A percentile compares a stretch with the other conserved stretches of the same genome.
These are phyloP conservation scores for Chrysaora quinquecirrha DNA, from an alignment of 30 jellyfish, hydroid and myxozoan species.

Conservation along the genomic window DNA sequence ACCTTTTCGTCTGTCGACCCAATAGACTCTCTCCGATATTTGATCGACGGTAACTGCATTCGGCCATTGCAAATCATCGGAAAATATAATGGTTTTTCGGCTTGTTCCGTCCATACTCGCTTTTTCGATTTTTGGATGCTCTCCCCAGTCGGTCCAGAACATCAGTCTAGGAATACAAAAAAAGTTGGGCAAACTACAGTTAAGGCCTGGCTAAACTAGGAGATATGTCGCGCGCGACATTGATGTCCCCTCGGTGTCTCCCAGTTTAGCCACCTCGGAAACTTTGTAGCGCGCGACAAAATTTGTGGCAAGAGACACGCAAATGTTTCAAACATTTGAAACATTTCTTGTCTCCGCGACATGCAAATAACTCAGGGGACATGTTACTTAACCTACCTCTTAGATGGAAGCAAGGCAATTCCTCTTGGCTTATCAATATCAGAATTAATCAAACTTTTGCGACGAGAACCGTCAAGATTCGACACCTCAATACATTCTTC, in stretches of 20 bases:
- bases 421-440: slow-evolving; percentile 80
- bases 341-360: too few relatives aligned
- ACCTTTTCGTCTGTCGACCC: slow-evolving; percentile 79
- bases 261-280: too few relatives aligned
- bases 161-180: too few relatives aligned
- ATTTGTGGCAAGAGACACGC: too few relatives aligned
- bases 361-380: too few relatives aligned
- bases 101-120: slow-evolving; percentile 93
- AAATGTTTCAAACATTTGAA: too few relatives aligned
- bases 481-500: slow-evolving; percentile 77
- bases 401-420: slow-evolving; percentile 82
- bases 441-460: slow-evolving; percentile 40
- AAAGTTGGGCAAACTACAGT: too few relatives aligned
- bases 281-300: too few relatives aligned
- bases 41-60: slow-evolving; percentile 83
- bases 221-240: too few relatives aligned
- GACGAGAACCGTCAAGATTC: slow-evolving; percentile 80
- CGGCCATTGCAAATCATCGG: slow-evolving; percentile 75
- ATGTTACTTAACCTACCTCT: slow-evolving; percentile 85
- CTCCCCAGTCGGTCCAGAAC: slow-evolving; percentile 96
- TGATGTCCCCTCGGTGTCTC: too few relatives aligned
- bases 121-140: slow-evolving; percentile 71
- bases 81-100: slow-evolving; percentile 54
- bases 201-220: too few relatives aligned
- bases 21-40: slow-evolving; percentile 64